phyloP scores from a whole-genome alignment of 92 coral and sea anemone species.

The Porites divaricata region DNA sequence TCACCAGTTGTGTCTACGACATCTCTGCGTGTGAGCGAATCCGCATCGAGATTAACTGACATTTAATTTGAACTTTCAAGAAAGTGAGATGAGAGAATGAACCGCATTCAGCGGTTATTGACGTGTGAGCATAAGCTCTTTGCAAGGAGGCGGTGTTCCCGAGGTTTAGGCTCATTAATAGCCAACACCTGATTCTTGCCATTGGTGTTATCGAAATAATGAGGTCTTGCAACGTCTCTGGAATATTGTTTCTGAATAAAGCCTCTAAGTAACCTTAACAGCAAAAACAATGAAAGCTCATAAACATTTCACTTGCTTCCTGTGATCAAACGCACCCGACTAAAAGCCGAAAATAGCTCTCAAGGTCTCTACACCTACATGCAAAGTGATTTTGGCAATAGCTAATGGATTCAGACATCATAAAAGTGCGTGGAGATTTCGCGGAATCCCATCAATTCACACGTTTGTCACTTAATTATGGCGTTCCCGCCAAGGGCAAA shows the following conservation, averaged over 20 bases:
- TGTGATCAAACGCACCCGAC: constrained; percentile 53
- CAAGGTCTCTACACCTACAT: constrained; percentile 26
- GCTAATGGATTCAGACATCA: constrained; percentile 31
- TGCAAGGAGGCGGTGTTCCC: constrained; percentile 15
- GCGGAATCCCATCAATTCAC: constrained; percentile 30
- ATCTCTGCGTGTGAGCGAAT: constrained; percentile 47
- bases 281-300: constrained; percentile 60
- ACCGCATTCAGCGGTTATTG: constrained; percentile 37
- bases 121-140: constrained; percentile 18
- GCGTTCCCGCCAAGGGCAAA: constrained; percentile 41
- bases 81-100: constrained; percentile 30
- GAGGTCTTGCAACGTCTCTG: constrained; percentile 67
- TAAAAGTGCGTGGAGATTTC: constrained; percentile 20
- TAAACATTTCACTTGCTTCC: constrained; percentile 66
- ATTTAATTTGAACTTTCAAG: constrained; percentile 56
- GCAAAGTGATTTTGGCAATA: constrained; percentile 23
- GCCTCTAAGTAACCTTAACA: constrained; percentile 80
- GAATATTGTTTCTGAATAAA: constrained; percentile 71
- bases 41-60: constrained; percentile 47
- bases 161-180: constrained; percentile 37
- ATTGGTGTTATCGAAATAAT: constrained; percentile 59
- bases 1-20: constrained; percentile 41
- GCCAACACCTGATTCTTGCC: constrained; percentile 45
- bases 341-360: constrained; percentile 41
- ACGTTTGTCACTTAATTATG: constrained; percentile 40